Percentiles rank a stretch among this genome's conserved stretches.
Evolutionary conservation across 1,140 invertebrate genomes (phyloP).

Genomic region (Lucilia sericata): DNA sequence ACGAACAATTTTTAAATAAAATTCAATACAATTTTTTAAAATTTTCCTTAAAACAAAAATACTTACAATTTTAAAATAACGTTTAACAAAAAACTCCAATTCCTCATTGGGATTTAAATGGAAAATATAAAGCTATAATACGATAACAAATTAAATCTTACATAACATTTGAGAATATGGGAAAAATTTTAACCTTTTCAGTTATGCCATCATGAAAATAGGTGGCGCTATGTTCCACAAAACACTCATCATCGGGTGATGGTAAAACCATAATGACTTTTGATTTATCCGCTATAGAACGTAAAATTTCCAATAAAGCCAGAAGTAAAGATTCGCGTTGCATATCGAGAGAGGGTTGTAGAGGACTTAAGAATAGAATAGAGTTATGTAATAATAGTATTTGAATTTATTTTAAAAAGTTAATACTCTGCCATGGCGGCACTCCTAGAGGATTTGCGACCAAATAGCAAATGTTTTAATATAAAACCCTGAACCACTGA

Average conservation of each 20-base stretch:
- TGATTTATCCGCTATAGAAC: constrained; percentile 74
- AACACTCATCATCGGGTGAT: constrained; percentile 73
- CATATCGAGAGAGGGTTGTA: constrained; percentile 76
- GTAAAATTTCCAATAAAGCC: constrained; percentile 80
- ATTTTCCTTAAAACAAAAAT: constrained; percentile 24
- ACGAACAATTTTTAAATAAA: neutral
- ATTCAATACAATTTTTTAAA: neutral
- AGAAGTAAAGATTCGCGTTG: constrained; percentile 78
- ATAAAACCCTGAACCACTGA: constrained; percentile 76
- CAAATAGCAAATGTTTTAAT: constrained; percentile 74
- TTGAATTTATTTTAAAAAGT: neutral
- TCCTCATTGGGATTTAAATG: constrained; percentile 78
- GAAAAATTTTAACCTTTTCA: constrained; percentile 73
- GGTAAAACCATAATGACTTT: constrained; percentile 77
- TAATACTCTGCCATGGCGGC: constrained; percentile 53
- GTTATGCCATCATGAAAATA: constrained; percentile 83
- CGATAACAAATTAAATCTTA: neutral
- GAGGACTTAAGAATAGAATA: constrained; percentile 69
- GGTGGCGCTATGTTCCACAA: constrained; percentile 76
- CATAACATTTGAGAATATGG: neutral
- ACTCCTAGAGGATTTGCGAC: constrained; percentile 56
- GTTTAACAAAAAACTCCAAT: constrained; percentile 79
- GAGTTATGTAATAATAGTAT: neutral
- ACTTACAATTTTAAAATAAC: constrained; percentile 81
- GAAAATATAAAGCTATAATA: constrained; percentile 78